Base-by-base conservation (phyloP, 1,140 invertebrate genomes). In the Pristionchus pacificus region DNA sequence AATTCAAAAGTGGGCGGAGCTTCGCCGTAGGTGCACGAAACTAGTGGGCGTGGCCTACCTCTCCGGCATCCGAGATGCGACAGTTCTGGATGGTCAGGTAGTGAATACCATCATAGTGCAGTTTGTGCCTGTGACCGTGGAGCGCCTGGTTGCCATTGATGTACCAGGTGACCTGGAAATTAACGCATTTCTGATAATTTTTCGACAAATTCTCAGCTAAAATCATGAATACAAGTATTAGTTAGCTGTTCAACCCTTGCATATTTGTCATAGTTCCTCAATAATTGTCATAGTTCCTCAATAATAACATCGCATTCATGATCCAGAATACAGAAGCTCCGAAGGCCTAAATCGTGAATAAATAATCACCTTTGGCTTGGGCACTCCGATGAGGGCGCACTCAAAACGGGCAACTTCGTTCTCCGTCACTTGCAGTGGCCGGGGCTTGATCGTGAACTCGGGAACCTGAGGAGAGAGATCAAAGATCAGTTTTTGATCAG, bases 101-200 rank as follows among this genome's bases (percentile, higher is more conserved):
- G 71, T 82, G 77, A 31, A 82, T 74, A 28, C 81, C 80, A 68
- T 81, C 80, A 68, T 77, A 81, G 69, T 71, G 77, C 15, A 83
- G 77, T 60, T 83, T 81, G 74, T 77, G 78, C 2, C 80, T 77
- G 28, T 82, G 77, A 19, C 80, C 77, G 71, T 83, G 78, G 28
- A 84, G 60, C n/a, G 80, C 82, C 66, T 82, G 81, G 32, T 71
- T 76, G 29, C 82, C 82, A 72, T 82, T 82, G 70, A 82, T 69
- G 68, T 77, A 82, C 81, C 81, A 82, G 28, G 78, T 79, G 13
- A 82, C 79, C 38, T 49, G 38, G 19, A 49, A 10, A 49, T 49
- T 10, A 49, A 49, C 19, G 6, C 38, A 49, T 49, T 49, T 49
- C 6, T 19, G 38, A 49, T n/a, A n/a, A n/a, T 49, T 19, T 49